Base-by-base conservation (phyloP, 2,113 vertebrate genomes). In the Thymallus thymallus region DNA sequence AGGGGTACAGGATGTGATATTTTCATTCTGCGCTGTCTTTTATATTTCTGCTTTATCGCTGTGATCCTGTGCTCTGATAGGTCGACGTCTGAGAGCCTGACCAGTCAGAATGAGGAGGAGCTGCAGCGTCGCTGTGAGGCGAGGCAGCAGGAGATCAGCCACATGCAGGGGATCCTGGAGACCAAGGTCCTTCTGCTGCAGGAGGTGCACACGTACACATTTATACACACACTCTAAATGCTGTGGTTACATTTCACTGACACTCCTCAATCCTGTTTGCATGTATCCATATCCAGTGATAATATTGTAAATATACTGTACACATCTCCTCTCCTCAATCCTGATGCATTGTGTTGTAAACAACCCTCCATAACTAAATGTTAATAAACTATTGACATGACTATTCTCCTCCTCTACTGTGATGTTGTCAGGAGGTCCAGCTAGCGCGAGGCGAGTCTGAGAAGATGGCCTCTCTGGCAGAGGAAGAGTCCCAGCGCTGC, bases 131-230 rank as follows among this genome's bases (percentile, higher is more conserved):
- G 93, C 81, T 92, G 90, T 76, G 90, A 92, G 22, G 94, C 95
- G 73, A 85, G 55, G 3, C 94, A 95, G 86, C 90, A 93, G 77
- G 94, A 97, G 79, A 94, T 94, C 0, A 91, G 93, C 72, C 94
- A 95, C 0, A 92, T 92, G 69, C 94, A 94, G 0, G 94, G 95
- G 71, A 85, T 94, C 75, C 91, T 96, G 79, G 90, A 95, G 69
- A 93, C 91, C 80, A 95, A 96, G 88, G 94, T 95, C 46, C 94
- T 94, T 82, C 92, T 94, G 71, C 92, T 97, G 67, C 95, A 96
- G 56, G 93, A 97, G 94, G 96, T 96, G 79, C 58, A 26, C 30
- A 35, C 64, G 48, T 16, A 48, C 29, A 62, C n/a, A n/a, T 23
- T 46, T 14, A 74, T 16, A 70, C 22, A 70, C 69, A 69, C 48